Evolutionary conservation across 2,113 vertebrate species (phyloP).

Genomic region (Vireo altiloquus): DNA sequence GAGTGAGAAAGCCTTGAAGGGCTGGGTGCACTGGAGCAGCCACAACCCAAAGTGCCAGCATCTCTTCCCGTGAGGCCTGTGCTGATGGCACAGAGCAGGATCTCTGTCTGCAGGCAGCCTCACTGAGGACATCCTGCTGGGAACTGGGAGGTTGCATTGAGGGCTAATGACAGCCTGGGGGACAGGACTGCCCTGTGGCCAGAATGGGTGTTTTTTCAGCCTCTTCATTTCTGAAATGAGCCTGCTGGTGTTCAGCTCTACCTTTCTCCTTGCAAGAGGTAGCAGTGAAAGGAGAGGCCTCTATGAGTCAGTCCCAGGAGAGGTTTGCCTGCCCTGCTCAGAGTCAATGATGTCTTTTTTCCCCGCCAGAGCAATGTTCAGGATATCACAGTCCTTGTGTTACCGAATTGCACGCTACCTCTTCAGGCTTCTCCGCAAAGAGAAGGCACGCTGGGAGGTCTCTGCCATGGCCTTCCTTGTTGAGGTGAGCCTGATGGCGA

Average conservation of each 20-base stretch:
- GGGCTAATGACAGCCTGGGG: neutral
- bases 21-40: neutral
- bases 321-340: neutral
- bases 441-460: neutral
- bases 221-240: neutral
- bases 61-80: neutral
- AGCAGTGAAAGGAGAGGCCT: neutral
- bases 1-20: neutral
- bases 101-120: neutral
- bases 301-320: neutral
- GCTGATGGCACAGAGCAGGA: neutral
- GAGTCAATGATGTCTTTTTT: fast-evolving
- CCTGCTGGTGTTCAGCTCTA: neutral
- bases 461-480: too few relatives aligned
- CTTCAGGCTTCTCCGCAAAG: neutral
- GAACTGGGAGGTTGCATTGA: too few relatives aligned
- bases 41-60: too few relatives aligned
- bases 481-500: too few relatives aligned
- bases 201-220: neutral
- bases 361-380: neutral
- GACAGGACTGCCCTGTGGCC: fast-evolving
- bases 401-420: neutral
- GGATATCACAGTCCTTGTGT: neutral
- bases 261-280: neutral
- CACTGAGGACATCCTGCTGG: neutral